Base-by-base conservation (phyloP, 2,888 invertebrate species). In the Adineta ricciae region DNA sequence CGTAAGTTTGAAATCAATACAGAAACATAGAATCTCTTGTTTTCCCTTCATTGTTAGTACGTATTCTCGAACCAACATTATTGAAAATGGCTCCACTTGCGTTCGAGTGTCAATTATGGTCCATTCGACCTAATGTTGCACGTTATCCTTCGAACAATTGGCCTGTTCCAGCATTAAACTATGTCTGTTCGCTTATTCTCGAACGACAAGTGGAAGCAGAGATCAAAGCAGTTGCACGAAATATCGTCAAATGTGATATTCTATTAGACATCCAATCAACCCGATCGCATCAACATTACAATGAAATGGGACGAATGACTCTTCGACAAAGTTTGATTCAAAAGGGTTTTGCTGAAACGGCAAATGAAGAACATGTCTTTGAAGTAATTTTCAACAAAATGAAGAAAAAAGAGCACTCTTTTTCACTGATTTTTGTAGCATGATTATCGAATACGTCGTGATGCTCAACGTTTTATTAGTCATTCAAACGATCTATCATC, bases 351-450 rank as follows among this genome's bases (percentile, higher is more conserved):
- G 96, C 94, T 0, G 93, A 94, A 83, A 88, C 90, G 24, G 92
- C 93, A 14, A 94, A 94, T 87, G 96, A 96, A 89, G 93, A 93
- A 88, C 94, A 93, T 88, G 92, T 94, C 83, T 96, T 96, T 0
- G 94, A 93, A 88, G 90, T 90, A 83, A 87, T 16, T 46, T 46
- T 46, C 46, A 46, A n/a, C n/a, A 46, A 46, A 46, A 46, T 11
- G 46, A 46, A 46, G 11, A 46, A 11, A 46, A 8, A 46, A 46
- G n/a, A n/a, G n/a, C n/a, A n/a, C n/a, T 46, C 11, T 8, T 46
- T 46, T 46, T 8, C 46, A 8, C 11, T 46, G 5, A 46, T 46
- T 46, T 46, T 46, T 46, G 8, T 46, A 46, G 46, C 46, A 46
- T 46, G 78, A 78, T 78, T 78, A 78, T 41, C 78, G 78, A 41